Evolutionary conservation across 2,888 invertebrate genomes (phyloP).

Genomic region (Sinodicranocentrus sp.): DNA sequence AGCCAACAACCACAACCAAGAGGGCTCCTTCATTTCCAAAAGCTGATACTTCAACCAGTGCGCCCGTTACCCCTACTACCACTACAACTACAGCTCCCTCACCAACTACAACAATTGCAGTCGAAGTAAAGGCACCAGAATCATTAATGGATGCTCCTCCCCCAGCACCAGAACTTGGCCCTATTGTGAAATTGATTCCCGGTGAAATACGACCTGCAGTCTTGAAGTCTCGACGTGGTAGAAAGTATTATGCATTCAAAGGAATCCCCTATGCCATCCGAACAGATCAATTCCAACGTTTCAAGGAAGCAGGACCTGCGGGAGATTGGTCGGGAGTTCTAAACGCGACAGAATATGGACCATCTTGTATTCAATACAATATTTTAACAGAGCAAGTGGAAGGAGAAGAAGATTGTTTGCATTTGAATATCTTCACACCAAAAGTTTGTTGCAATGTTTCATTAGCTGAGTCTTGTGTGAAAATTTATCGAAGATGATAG

Average conservation of each 20-base stretch:
- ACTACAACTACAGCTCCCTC: neutral
- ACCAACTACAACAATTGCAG: neutral
- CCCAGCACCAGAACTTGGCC: conserved; percentile 55
- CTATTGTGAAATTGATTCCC: conserved; percentile 56
- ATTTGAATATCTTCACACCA: conserved; percentile 72
- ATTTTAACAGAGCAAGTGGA: conserved; percentile 59
- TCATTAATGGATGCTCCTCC: conserved; percentile 11
- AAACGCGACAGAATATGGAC: conserved; percentile 69
- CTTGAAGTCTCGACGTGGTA: conserved; percentile 53
- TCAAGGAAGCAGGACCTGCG: conserved; percentile 64
- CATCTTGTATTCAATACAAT: conserved; percentile 74
- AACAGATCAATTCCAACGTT: conserved; percentile 59
- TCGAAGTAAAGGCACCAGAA: neutral
- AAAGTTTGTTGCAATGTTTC: conserved; percentile 51
- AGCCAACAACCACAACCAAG: neutral
- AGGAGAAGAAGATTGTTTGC: conserved; percentile 62
- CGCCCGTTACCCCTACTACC: neutral
- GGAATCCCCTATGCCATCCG: conserved; percentile 71
- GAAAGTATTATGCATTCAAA: conserved; percentile 71
- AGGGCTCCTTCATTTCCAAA: conserved; percentile 5
- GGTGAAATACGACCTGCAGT: conserved; percentile 69
- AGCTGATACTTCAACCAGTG: neutral
- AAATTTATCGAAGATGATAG: no score
- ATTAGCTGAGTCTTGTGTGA: no score
- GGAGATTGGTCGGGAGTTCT: conserved; percentile 69